A percentile compares a stretch with the other conserved stretches of the same genome.
Evolutionary conservation across 2,113 vertebrate genomes (phyloP).

Genomic region (Platysteira castanea): DNA sequence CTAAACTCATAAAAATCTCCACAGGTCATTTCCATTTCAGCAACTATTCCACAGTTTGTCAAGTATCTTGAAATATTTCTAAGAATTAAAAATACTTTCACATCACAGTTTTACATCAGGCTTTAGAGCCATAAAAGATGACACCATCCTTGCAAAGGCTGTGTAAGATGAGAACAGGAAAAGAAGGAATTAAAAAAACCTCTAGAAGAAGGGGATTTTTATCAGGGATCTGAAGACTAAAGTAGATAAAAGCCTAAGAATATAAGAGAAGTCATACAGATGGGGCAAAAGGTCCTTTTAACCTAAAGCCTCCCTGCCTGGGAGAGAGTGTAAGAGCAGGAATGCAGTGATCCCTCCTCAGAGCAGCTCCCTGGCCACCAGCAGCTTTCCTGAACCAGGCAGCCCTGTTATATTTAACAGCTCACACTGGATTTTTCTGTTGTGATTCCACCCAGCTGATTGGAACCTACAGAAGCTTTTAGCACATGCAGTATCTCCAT

Average conservation of each 20-base stretch:
- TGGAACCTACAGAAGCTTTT: background rate
- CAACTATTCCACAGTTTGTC: background rate
- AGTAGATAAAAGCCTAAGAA: background rate
- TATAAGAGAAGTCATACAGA: background rate
- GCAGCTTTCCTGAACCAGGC: background rate
- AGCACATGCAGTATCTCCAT: background rate
- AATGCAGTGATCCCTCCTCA: background rate
- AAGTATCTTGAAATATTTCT: background rate
- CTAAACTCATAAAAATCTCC: constrained; percentile 10
- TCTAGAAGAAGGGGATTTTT: background rate
- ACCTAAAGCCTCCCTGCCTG: background rate
- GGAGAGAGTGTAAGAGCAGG: background rate
- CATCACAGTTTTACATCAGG: background rate
- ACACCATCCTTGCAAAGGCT: background rate
- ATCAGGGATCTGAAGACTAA: background rate
- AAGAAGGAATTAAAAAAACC: background rate
- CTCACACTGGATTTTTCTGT: background rate
- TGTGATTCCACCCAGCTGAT: background rate
- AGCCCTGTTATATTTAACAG: background rate
- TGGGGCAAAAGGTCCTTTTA: background rate
- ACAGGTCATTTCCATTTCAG: background rate
- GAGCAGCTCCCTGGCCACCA: background rate
- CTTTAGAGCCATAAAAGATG: background rate
- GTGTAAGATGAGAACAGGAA: background rate
- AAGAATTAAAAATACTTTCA: background rate